Percentiles rank a stretch among this genome's conserved stretches.
Evolutionary conservation across 2,113 vertebrate species (phyloP).

Genomic region (Oncorhynchus nerka): DNA sequence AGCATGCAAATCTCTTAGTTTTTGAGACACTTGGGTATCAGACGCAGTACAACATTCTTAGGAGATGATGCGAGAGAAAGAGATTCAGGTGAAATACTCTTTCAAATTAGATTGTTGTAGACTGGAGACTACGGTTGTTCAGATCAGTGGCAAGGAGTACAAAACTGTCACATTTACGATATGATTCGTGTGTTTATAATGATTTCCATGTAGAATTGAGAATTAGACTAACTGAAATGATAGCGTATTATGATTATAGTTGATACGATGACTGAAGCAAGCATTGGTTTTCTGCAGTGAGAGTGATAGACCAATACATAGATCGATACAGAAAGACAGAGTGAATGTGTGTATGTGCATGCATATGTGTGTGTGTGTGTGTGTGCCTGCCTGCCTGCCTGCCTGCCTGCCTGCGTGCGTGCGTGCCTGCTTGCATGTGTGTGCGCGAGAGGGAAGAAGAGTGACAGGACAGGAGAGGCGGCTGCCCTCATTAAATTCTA

Average conservation of each 20-base stretch:
- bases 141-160: background rate
- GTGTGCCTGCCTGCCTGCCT: too few species aligned
- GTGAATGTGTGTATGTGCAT: background rate
- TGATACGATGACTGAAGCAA: background rate
- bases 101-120: too few species aligned
- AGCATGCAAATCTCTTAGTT: background rate
- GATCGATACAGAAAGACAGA: background rate
- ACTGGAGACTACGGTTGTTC: background rate
- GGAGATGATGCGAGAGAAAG: conserved; percentile 34
- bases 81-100: too few species aligned
- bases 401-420: too few species aligned
- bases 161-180: background rate
- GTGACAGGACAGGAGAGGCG: background rate
- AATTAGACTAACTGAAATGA: background rate
- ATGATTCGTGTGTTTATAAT: background rate
- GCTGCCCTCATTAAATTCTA: background rate
- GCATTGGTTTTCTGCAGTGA: background rate
- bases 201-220: background rate
- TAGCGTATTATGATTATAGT: background rate
- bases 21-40: background rate
- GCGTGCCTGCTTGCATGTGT: too few species aligned
- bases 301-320: background rate
- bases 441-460: background rate
- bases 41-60: conserved; percentile 23
- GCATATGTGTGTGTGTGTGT: too few species aligned